Percentiles rank a stretch among this genome's conserved stretches.
Evolutionary conservation across 2,797 vertebrate species (phyloP).

Genomic region (Gymnothorax reevesii): DNA sequence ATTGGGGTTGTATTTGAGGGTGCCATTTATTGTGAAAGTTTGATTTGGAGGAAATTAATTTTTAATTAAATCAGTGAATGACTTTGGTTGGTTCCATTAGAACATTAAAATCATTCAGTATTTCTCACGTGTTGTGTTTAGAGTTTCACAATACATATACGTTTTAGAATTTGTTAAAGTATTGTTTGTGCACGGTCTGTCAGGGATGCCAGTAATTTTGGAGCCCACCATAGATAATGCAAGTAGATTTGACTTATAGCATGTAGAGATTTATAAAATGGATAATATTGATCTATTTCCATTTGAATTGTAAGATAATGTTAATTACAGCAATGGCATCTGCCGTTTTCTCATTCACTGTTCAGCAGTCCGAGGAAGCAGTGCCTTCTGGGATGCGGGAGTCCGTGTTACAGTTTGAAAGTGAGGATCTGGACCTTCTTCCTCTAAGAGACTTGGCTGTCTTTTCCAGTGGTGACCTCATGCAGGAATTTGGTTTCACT

Average conservation of each 20-base stretch:
- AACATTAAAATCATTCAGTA: too few species aligned
- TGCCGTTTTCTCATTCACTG: neutral
- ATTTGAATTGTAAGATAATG: neutral
- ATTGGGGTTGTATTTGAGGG: too few species aligned
- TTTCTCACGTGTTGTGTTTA: too few species aligned
- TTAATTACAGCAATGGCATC: neutral
- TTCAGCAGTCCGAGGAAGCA: slow-evolving; percentile 51
- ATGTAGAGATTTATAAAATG: too few species aligned
- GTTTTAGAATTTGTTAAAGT: too few species aligned
- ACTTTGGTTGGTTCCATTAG: too few species aligned
- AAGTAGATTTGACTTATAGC: neutral
- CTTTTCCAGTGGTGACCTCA: slow-evolving; percentile 65
- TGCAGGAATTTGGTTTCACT: slow-evolving; percentile 77
- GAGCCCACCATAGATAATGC: neutral
- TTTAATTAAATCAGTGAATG: too few species aligned
- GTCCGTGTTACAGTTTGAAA: slow-evolving; percentile 77
- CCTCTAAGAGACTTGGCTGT: slow-evolving; percentile 80
- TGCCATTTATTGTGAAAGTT: too few species aligned
- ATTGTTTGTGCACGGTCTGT: too few species aligned
- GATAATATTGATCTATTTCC: neutral
- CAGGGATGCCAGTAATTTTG: too few species aligned
- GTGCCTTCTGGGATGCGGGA: slow-evolving; percentile 60
- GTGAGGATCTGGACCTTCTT: slow-evolving; percentile 73
- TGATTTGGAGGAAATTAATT: too few species aligned
- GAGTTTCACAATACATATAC: too few species aligned